Evolutionary conservation across 2,888 invertebrate genomes (phyloP), one percentile per base, ranked within the genome.

Genomic region (Agrochola lychnidis): DNA sequence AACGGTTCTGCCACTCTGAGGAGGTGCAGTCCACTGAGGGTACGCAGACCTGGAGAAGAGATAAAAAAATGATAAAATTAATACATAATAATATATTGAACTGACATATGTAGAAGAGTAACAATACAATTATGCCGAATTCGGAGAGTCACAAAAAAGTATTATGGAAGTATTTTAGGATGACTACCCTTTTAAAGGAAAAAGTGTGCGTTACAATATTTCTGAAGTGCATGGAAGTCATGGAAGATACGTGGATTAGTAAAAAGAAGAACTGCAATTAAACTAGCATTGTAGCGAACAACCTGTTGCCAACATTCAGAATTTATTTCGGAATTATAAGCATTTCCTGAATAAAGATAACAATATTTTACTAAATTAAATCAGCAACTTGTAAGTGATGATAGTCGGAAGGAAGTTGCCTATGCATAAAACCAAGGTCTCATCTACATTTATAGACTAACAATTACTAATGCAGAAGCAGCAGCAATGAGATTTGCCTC

Each of bases 1-100:
- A 98, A 69, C 93, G 95, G 82, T 97, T 95, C 67, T 96, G 95
- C 95, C 98, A 97, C 53, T 94, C 93, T 0, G 97, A 89, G 67
- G 95, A 86, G 48, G 89, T 94, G 91, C 98, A 98, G 92, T 98
- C 95, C n/a, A 98, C 92, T 71, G 97, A 97, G 0, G 99, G 99
- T 73, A 97, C 94, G 93, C 99, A 99, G 0, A 99, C 97, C 97
- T 97, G 90, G 16, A 90, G 84, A 56, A 73, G n/a, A 68, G 42
- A 68, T 6, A 0, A 9, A 10, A 59, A 36, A 68, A 16, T 36
- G 40, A 48, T 22, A 10, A 22, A 53, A 51, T 30, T n/a, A n/a
- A n/a, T n/a, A n/a, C n/a, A n/a, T n/a, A n/a, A 1, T 0, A 68
- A 22, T 7, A 16, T n/a, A n/a, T 0, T 42, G 7, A 42, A 64